Base-by-base conservation (phyloP, 1,140 invertebrate species). In the Drosophila rhopaloa region DNA sequence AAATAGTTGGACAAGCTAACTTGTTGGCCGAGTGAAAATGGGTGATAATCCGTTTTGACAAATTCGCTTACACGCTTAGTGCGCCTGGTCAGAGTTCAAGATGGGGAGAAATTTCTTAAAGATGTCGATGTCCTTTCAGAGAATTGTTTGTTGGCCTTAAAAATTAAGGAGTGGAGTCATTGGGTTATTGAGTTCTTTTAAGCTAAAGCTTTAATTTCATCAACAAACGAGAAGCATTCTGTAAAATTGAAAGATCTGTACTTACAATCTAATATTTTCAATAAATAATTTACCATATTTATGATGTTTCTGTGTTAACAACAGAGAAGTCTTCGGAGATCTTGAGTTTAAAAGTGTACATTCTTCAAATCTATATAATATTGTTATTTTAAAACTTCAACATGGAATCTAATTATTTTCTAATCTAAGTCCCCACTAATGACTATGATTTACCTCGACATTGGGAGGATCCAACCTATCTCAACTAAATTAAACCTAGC, bases 21-120 rank as follows among this genome's bases (percentile, higher is more conserved):
- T 65, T 66, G 75, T 77, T 76, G 72, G 60, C 40, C 56, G 51
- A 74, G 82, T 85, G 83, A 88, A 88, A 90, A 90, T 90, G 79
- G 88, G 88, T 79, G 88, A 91, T 90, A 90, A 90, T 90, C 88
- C 86, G 88, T 79, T 90, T 91, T 90, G 88, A 90, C 88, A 90
- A 90, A 90, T 90, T 90, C 84, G 82, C 63, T 62, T 88, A 89
- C 84, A 88, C 71, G 79, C 80, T 68, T 81, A 76, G 79, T 82
- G 80, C 41, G 47, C 61, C 55, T 61, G 60, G 63, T 85, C 81
- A 84, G 58, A 85, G 81, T 85, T 85, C 77, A 84, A 35, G 47
- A 55, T 38, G 38, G 66, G 81, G 72, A 80, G 77, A 84, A 85
- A 85, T 80, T 74, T 44, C n/a, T 29, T 14, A 14, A 51, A 60